Evolutionary conservation across 53 echinoderm and acorn worm species (phyloP).

Genomic region (Holothuria leucospilota): DNA sequence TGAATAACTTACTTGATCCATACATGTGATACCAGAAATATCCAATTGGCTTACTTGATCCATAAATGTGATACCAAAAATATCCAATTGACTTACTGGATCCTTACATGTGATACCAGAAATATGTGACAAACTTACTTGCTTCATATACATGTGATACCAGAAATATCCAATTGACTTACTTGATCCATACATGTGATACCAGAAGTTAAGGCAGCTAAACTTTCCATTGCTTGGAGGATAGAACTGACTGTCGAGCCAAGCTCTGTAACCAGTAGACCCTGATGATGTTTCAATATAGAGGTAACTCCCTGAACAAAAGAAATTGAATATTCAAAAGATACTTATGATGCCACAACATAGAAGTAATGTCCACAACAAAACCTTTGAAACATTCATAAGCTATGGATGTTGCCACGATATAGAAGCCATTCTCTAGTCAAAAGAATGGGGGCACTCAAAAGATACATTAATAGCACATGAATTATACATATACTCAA

Average conservation of each 20-base stretch:
- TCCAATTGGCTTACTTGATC: too few relatives aligned
- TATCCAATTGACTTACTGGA: slow-evolving; percentile 3
- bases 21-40: too few relatives aligned
- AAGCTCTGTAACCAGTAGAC: slow-evolving; percentile 61
- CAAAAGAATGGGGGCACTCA: too few relatives aligned
- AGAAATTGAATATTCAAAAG: neutral
- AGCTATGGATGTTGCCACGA: neutral
- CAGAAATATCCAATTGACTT: neutral
- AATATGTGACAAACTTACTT: too few relatives aligned
- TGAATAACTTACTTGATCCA: slow-evolving; percentile 54
- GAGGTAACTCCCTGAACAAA: slow-evolving; percentile 69
- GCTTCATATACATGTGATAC: too few relatives aligned
- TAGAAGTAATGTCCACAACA: neutral
- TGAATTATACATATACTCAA: too few relatives aligned
- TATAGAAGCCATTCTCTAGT: neutral
- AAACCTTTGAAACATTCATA: neutral
- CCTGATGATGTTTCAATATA: slow-evolving; percentile 82
- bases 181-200: slow-evolving; percentile 81
- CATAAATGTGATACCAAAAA: too few relatives aligned
- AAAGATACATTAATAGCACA: too few relatives aligned
- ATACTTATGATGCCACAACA: neutral
- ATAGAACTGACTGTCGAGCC: slow-evolving; percentile 66
- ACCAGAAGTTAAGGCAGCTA: slow-evolving; percentile 89
- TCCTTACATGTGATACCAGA: neutral
- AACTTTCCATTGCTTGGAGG: slow-evolving; percentile 21